Conservation (phyloP, 2,888 invertebrate genomes). For the Exocentrus adspersus region DNA sequence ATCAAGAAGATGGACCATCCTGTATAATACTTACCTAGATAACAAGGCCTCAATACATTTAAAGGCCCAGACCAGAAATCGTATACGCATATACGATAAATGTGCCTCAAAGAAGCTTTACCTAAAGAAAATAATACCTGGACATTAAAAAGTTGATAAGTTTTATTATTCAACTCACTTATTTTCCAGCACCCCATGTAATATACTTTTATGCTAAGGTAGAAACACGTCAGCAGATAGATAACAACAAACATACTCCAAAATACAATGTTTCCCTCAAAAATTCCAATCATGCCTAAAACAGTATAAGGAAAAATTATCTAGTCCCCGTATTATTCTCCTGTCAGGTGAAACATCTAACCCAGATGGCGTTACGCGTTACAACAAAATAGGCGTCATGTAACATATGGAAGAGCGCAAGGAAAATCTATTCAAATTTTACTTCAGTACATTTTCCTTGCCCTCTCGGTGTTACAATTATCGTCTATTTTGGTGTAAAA, state of each 20-base stretch:
- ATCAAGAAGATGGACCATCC: background rate
- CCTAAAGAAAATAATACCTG: constrained; percentile 11
- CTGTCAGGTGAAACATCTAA: no score
- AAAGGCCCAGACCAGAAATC: constrained; percentile 62
- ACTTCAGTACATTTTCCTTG: no score
- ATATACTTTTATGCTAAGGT: constrained; percentile 77
- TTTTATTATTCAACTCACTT: constrained; percentile 61
- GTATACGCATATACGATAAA: constrained; percentile 52
- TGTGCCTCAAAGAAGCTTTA: background rate
- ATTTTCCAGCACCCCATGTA: constrained; percentile 78
- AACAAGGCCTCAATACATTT: constrained; percentile 62
- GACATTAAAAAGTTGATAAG: background rate
- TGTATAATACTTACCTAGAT: constrained; percentile 55
- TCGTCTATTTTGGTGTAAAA: no score
- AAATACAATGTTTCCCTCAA: constrained; percentile 72
- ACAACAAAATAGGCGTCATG: no score
- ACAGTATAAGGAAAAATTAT: constrained; percentile 7
- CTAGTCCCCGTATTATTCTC: background rate
- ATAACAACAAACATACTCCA: constrained; percentile 78
- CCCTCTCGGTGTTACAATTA: no score
- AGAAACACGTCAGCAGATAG: constrained; percentile 73
- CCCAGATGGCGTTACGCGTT: no score
- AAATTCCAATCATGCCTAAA: constrained; percentile 73
- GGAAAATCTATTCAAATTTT: no score
- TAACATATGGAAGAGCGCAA: no score